Evolutionary conservation across 2,888 invertebrate species (phyloP).

Genomic region (Sesia apiformis): DNA sequence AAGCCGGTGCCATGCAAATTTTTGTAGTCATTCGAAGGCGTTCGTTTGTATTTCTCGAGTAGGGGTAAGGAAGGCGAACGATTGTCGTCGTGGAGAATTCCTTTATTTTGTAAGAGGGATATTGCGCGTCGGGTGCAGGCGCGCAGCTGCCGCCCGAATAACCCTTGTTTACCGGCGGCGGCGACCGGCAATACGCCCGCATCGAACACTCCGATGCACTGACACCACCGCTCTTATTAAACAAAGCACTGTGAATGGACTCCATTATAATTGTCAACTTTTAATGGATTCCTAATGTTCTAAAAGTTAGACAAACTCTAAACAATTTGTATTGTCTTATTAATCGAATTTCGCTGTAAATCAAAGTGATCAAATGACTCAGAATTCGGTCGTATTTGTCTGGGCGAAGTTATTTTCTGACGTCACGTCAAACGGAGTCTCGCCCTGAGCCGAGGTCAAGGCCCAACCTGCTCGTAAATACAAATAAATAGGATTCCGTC

Average conservation of each 20-base stretch:
- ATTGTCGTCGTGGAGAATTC: conserved; percentile 64
- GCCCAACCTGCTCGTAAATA: conserved; percentile 59
- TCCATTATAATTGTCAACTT: neutral
- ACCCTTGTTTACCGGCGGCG: conserved; percentile 54
- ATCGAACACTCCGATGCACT: conserved; percentile 35
- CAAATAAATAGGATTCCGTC: conserved; percentile 58
- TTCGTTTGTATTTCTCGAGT: conserved; percentile 71
- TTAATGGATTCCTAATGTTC: neutral
- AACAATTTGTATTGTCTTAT: conserved; percentile 4
- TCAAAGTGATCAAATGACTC: conserved; percentile 22
- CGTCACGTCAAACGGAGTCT: conserved; percentile 20
- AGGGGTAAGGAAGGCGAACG: conserved; percentile 65
- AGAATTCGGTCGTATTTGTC: conserved; percentile 32
- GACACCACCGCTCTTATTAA: conserved; percentile 40
- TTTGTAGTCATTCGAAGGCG: conserved; percentile 71
- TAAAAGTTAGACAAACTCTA: neutral
- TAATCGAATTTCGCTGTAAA: conserved; percentile 30
- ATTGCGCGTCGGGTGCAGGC: conserved; percentile 70
- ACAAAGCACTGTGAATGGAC: conserved; percentile 11
- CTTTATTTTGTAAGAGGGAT: conserved; percentile 71
- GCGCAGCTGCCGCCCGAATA: conserved; percentile 48
- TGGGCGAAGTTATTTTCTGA: conserved; percentile 37
- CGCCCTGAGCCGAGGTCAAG: conserved; percentile 35
- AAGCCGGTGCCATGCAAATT: conserved; percentile 62
- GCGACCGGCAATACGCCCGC: conserved; percentile 31